These are phyloP conservation scores for Panopea generosa DNA, from an alignment of 2,888 invertebrate genomes.

Conservation along the genomic window DNA sequence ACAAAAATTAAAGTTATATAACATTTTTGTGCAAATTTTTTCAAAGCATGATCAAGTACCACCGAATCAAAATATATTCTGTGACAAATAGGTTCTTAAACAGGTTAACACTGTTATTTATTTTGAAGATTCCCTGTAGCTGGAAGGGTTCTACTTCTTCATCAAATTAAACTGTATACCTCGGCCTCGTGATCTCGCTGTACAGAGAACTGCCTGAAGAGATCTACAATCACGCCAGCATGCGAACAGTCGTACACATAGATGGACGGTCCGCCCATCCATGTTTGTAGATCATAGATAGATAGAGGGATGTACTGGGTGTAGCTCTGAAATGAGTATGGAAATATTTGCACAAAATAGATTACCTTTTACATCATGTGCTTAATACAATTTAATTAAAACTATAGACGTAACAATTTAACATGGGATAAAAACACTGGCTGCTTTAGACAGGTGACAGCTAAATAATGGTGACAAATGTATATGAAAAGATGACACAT, in stretches of 20 bases:
- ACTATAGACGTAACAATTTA: neutral
- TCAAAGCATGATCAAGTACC: too few species aligned
- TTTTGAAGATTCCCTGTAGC: too few species aligned
- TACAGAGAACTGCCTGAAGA: conserved; percentile 84
- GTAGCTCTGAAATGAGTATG: conserved; percentile 89
- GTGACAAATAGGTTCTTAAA: too few species aligned
- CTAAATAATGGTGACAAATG: too few species aligned
- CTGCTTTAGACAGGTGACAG: too few species aligned
- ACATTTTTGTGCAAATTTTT: too few species aligned
- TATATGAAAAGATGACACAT: too few species aligned
- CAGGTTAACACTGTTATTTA: too few species aligned
- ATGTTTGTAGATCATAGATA: conserved; percentile 98
- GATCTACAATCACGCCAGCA: conserved; percentile 97
- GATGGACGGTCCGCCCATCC: conserved; percentile 99
- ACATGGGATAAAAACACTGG: too few species aligned
- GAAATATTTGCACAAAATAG: neutral
- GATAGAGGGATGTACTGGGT: conserved; percentile 99
- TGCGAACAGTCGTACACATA: conserved; percentile 99
- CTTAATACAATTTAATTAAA: neutral
- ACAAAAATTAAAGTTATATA: too few species aligned
- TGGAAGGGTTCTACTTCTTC: too few species aligned
- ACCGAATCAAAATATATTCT: too few species aligned
- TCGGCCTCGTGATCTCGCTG: conserved; percentile 82
- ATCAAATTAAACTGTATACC: conserved; percentile 37
- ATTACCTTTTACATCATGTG: neutral